Evolutionary conservation across 2,113 vertebrate genomes (phyloP).

Genomic region (Danio rerio): GRCz12tu NC_133198.1:28815501-28816000

Average conservation of each 20-base stretch:
- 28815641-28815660: slow-evolving; percentile 97
- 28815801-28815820: slow-evolving; percentile 98
- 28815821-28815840: slow-evolving; percentile 97
- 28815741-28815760: background rate
- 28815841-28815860: slow-evolving; percentile 98
- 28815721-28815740: background rate
- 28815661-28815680: slow-evolving; percentile 97
- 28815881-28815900: slow-evolving; percentile 76
- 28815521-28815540: slow-evolving; percentile 97
- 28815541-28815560: slow-evolving; percentile 92
- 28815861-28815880: slow-evolving; percentile 98
- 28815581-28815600: slow-evolving; percentile 99
- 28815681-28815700: slow-evolving; percentile 96
- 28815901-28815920: background rate
- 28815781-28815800: slow-evolving; percentile 98
- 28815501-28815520: slow-evolving; percentile 92
- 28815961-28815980: too few relatives aligned
- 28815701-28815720: background rate
- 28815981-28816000: too few relatives aligned
- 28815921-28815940: too few relatives aligned
- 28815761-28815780: slow-evolving; percentile 87
- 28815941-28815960: too few relatives aligned
- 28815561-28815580: slow-evolving; percentile 97
- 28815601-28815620: slow-evolving; percentile 95
- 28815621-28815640: slow-evolving; percentile 94